Evolutionary conservation across 2,797 vertebrate genomes (phyloP), one percentile per base, ranked within the genome.

Genomic region (Alca torda): DNA sequence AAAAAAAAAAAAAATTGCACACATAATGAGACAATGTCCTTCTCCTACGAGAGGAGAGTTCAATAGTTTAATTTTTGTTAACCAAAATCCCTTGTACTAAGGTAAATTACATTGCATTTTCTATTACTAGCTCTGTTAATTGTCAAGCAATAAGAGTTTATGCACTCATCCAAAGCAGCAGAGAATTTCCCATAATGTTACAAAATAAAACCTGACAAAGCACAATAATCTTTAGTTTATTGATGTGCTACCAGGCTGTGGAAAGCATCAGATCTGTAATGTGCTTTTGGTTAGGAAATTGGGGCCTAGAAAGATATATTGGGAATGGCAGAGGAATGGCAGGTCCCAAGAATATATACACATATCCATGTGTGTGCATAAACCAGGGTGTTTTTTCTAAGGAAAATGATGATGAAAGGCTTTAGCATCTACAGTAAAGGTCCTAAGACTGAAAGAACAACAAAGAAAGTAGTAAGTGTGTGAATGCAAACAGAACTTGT

Each of bases 41-140:
- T 98, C 97, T 97, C 97, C 95, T 97, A 91, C 24, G 26, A 98
- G 97, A 98, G 91, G 89, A 97, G 98, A 98, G 98, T 98, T 98
- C 98, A 98, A 98, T 98, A 98, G 98, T 98, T 98, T 98, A 98
- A 98, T 98, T 98, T 98, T 98, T 98, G 97, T 98, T 98, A 98
- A 98, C 98, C 90, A 97, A 98, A 98, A 98, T 98, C 98, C 97
- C 98, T 98, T 97, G 98, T 98, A 98, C 87, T 98, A 98, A 98
- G 98, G 98, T 98, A 98, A 98, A 98, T 98, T 98, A 96, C 98
- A 98, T 98, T 98, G 98, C 98, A 93, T 98, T 98, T 98, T 98
- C 98, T 98, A 98, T 98, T 98, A 98, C 98, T 98, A 97, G 97
- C 98, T 98, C 98, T 98, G 98, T 98, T 98, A 98, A 98, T 98